Base-by-base conservation (phyloP, 2,888 invertebrate genomes). In the Oxyscelio sp. region DNA sequence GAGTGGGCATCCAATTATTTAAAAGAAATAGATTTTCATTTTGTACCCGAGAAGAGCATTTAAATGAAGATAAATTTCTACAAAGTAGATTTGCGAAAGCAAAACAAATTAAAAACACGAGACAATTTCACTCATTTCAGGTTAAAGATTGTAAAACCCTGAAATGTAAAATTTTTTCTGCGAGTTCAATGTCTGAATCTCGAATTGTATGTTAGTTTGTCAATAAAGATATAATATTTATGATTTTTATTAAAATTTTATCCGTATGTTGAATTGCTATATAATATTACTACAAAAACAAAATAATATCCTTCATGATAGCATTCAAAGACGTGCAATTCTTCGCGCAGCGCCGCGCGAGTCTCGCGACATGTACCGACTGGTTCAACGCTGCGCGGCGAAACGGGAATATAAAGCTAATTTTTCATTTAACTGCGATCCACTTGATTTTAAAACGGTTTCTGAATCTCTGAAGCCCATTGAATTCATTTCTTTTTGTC, bases 11-110 rank as follows among this genome's bases (percentile, higher is more conserved):
- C 1, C 24, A 13, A 24, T 8, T 61, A 45, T 61, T 61, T 61
- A 61, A 61, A 61, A 45, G 45, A 45, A 61, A 45, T 61, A 6
- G 19, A 13, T 61, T 61, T 45, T 22, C 24, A 6, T 61, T 45
- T 43, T 61, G 61, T 61, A 11, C 61, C 8, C 13, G 15, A 45
- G 45, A 13, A 24, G 45, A 61, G 27, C 61, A 61, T 27, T 24
- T 17, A 22, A 6, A 43, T 13, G 61, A 61, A 27, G 2, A 19
- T 27, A 43, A 61, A 27, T 24, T n/a, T 9, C 19, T 45, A 45
- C 22, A 27, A 24, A 15, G 15, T 9, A 13, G 61, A 13, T 61
- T 61, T 45, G 43, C 22, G 45, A 61, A n/a, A 27, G 61, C 61
- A 11, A 24, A 45, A n/a, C n/a, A n/a, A n/a, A n/a, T n/a, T n/a